phyloP scores from a whole-genome alignment of 2,797 vertebrate species.

The Takifugu ocellatus region DNA sequence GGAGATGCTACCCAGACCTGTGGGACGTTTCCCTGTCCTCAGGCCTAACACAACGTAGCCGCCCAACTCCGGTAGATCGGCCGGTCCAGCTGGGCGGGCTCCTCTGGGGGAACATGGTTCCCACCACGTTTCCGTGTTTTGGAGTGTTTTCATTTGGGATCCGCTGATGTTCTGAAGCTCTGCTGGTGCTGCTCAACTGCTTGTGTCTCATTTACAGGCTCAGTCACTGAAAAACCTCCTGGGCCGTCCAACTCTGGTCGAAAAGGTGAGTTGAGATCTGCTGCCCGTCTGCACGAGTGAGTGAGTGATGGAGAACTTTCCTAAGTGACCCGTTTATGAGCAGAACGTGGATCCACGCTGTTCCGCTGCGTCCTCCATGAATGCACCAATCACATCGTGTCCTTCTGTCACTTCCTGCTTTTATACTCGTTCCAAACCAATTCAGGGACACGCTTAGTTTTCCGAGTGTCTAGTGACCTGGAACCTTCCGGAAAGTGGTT shows the following conservation, averaged over 20 bases:
- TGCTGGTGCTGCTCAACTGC: slow-evolving; percentile 1
- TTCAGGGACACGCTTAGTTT: background rate
- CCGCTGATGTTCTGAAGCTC: background rate
- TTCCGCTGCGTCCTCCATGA: background rate
- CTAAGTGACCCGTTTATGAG: slow-evolving; percentile 24
- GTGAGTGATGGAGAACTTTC: slow-evolving; percentile 7
- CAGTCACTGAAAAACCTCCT: slow-evolving; percentile 93
- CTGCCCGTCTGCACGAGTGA: slow-evolving; percentile 39
- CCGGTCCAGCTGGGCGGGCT: slow-evolving; percentile 9
- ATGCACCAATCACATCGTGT: no score
- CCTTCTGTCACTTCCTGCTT: no score
- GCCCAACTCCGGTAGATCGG: slow-evolving; percentile 20
- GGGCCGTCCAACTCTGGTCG: slow-evolving; percentile 90
- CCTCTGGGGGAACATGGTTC: slow-evolving; percentile 13
- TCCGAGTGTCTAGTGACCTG: background rate
- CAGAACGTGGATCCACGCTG: slow-evolving; percentile 4
- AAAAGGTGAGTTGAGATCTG: slow-evolving; percentile 92
- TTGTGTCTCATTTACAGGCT: slow-evolving; percentile 76
- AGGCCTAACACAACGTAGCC: slow-evolving; percentile 44
- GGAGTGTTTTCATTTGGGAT: background rate
- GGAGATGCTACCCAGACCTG: slow-evolving; percentile 11
- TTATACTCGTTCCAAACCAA: no score
- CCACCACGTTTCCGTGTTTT: background rate
- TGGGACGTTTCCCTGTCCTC: slow-evolving; percentile 6
- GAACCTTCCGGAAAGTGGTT: no score